Percentiles rank a stretch among this genome's conserved stretches.
These are phyloP conservation scores for Crepidodera aurea DNA, from an alignment of 2,888 invertebrate genomes.

Conservation along the genomic window DNA sequence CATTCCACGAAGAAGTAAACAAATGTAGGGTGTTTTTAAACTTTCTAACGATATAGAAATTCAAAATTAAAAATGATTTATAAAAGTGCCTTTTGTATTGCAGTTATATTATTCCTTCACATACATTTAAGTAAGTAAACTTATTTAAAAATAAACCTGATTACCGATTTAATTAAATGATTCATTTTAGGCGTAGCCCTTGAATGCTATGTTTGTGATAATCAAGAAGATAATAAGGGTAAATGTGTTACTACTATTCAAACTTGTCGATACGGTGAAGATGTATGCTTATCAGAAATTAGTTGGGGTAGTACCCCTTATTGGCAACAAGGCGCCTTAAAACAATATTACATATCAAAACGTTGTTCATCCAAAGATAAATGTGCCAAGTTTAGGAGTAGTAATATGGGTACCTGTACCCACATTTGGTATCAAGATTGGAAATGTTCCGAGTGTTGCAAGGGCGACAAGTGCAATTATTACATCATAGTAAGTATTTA, in stretches of 20 bases:
- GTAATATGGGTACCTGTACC: constrained; percentile 81
- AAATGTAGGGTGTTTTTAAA: background rate
- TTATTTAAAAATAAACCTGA: background rate
- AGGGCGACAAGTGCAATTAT: constrained; percentile 95
- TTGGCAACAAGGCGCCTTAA: constrained; percentile 91
- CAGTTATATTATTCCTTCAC: background rate
- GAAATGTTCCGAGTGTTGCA: constrained; percentile 95
- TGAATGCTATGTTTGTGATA: constrained; percentile 95
- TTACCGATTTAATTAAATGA: constrained; percentile 6
- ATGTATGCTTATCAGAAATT: constrained; percentile 87
- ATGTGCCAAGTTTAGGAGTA: constrained; percentile 76
- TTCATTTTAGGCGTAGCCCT: constrained; percentile 68
- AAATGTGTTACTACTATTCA: constrained; percentile 93
- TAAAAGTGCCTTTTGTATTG: background rate
- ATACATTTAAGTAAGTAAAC: constrained; percentile 10
- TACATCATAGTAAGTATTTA: constrained; percentile 85
- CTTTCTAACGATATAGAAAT: background rate
- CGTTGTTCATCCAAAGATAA: constrained; percentile 82
- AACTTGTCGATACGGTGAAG: constrained; percentile 87
- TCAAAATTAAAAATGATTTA: constrained; percentile 4
- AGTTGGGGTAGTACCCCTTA: constrained; percentile 97
- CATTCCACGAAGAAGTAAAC: background rate
- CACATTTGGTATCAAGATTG: constrained; percentile 97
- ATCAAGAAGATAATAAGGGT: constrained; percentile 90
- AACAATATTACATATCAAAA: constrained; percentile 93